Conservation (phyloP, 2,797 vertebrate species). For the Brachyrhaphis roseni region DNA sequence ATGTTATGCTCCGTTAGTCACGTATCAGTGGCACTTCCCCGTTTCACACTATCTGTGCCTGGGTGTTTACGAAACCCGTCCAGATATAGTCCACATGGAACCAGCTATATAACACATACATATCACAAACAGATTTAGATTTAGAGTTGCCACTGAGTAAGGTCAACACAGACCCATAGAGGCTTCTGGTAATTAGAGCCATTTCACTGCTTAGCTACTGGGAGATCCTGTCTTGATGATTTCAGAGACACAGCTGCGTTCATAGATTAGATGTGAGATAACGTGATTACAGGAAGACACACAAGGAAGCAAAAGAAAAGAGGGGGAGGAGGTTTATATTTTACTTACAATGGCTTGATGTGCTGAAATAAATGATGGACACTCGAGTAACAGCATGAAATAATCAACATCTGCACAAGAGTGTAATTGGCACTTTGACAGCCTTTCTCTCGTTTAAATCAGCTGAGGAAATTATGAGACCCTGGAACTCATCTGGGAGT, state of each 20-base stretch:
- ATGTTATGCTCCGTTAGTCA: constrained; percentile 72
- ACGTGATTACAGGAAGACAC: constrained; percentile 5
- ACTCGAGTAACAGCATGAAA: constrained; percentile 45
- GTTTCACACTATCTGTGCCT: constrained; percentile 49
- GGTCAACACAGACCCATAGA: constrained; percentile 16
- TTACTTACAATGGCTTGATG: constrained; percentile 40
- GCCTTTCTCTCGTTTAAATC: constrained; percentile 31
- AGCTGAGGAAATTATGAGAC: constrained; percentile 43
- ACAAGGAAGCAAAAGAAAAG: neutral
- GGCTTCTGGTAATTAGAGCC: constrained; percentile 25
- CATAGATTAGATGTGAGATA: constrained; percentile 12
- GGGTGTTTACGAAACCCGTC: constrained; percentile 59
- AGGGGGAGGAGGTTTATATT: constrained; percentile 15
- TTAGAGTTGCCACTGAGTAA: constrained; percentile 6
- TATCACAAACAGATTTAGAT: constrained; percentile 1
- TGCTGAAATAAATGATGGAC: constrained; percentile 48
- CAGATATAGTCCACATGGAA: constrained; percentile 52
- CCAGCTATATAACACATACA: constrained; percentile 9
- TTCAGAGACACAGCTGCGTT: constrained; percentile 39
- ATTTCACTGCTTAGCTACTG: constrained; percentile 45
- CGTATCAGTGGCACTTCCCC: constrained; percentile 53
- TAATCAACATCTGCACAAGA: constrained; percentile 50
- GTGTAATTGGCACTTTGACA: constrained; percentile 57
- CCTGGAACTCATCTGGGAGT: constrained; percentile 44
- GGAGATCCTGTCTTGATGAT: constrained; percentile 43